A percentile compares a stretch with the other conserved stretches of the same genome.
These are phyloP conservation scores for Grallaria varia DNA, from an alignment of 2,113 vertebrate species.

Conservation along the genomic window DNA sequence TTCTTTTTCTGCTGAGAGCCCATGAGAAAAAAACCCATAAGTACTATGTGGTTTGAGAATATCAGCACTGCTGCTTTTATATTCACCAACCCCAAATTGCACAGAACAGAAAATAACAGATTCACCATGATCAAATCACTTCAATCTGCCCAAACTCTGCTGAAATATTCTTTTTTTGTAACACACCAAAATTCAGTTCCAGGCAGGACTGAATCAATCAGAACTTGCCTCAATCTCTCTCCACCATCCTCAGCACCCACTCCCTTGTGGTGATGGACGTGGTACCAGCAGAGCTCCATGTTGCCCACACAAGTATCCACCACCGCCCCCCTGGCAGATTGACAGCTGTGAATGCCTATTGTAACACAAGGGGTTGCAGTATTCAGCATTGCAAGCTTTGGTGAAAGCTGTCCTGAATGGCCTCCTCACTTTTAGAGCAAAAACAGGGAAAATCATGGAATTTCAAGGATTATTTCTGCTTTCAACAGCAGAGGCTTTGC, in stretches of 20 bases:
- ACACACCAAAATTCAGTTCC: not conserved
- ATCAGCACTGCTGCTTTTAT: not conserved
- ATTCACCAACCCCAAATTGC: not conserved
- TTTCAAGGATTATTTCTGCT: not conserved
- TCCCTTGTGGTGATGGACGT: not conserved
- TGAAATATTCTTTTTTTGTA: not conserved
- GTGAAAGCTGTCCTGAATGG: not conserved
- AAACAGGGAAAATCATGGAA: not conserved
- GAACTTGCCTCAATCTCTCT: not conserved
- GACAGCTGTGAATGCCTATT: not conserved
- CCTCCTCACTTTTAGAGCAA: not conserved
- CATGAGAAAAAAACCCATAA: not conserved
- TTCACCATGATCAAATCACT: not conserved
- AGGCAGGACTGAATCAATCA: not conserved
- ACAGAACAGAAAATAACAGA: constrained; percentile 37
- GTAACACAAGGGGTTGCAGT: not conserved
- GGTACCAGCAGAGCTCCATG: not conserved
- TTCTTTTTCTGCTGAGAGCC: not conserved
- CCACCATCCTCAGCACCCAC: not conserved
- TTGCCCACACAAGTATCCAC: fast-evolving
- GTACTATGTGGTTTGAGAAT: not conserved
- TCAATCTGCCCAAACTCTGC: not conserved
- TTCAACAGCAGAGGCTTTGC: not conserved
- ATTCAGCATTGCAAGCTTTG: not conserved
- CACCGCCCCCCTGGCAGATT: fast-evolving